A percentile compares a stretch with the other conserved stretches of the same genome.
Conservation (phyloP, 2,888 invertebrate species). For the Hermaeophaga mercurialis region DNA sequence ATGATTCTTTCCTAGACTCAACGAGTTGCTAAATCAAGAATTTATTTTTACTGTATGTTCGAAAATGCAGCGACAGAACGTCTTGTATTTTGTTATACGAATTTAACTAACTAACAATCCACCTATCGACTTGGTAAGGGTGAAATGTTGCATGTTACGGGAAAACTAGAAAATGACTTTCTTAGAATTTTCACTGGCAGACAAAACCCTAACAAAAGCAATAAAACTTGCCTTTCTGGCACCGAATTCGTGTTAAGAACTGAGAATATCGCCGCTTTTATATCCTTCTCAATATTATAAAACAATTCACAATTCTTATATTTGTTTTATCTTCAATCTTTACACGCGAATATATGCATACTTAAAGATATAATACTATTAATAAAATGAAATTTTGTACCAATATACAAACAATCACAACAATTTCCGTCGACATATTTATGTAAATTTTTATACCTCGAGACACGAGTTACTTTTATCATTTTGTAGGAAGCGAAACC, state of each 20-base stretch:
- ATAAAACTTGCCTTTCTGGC: conserved; percentile 42
- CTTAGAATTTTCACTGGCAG: conserved; percentile 33
- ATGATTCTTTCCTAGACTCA: too few relatives aligned
- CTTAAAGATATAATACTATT: conserved; percentile 26
- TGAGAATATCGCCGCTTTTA: conserved; percentile 38
- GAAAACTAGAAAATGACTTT: conserved; percentile 40
- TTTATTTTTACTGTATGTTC: too few relatives aligned
- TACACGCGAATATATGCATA: conserved; percentile 37
- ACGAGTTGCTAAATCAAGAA: too few relatives aligned
- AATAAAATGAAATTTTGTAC: conserved; percentile 31
- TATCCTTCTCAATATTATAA: conserved; percentile 39
- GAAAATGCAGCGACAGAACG: too few relatives aligned
- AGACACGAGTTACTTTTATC: too few relatives aligned
- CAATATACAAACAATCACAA: conserved; percentile 33
- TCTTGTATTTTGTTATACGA: too few relatives aligned
- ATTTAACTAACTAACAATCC: too few relatives aligned
- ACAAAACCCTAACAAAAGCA: conserved; percentile 37
- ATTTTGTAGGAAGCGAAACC: too few relatives aligned
- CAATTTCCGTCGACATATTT: conserved; percentile 35
- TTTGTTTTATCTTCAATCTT: conserved; percentile 34
- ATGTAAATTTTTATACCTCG: conserved; percentile 30
- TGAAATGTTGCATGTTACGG: conserved; percentile 38
- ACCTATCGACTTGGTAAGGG: too few relatives aligned
- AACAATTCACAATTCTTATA: conserved; percentile 38
- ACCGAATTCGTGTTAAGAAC: conserved; percentile 43